Percentiles rank a stretch among this genome's conserved stretches.
Conservation (phyloP, 2,113 vertebrate species). For the Coptodon rendalli region DNA sequence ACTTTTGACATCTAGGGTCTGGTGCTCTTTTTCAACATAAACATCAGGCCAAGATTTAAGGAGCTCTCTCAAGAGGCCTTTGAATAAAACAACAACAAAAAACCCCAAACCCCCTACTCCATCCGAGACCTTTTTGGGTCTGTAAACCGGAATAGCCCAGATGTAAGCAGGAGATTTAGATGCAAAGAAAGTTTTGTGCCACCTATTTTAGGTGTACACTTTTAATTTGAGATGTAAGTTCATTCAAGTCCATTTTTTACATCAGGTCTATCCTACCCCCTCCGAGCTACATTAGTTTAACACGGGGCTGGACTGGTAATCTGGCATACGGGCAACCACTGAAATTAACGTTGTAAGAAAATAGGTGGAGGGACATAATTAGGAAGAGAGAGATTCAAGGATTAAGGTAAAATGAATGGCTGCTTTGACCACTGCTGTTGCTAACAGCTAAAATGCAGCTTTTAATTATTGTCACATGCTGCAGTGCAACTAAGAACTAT, state of each 20-base stretch:
- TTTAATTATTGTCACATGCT: not conserved
- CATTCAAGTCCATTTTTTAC: not conserved
- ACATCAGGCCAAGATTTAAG: not conserved
- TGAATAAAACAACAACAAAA: not conserved
- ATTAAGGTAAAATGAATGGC: not conserved
- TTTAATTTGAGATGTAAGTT: not conserved
- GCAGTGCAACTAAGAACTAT: not conserved
- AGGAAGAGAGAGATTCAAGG: not conserved
- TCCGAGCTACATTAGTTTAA: not conserved
- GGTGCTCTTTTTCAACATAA: not conserved
- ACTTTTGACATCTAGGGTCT: not conserved
- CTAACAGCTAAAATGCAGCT: not conserved
- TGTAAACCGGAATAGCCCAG: not conserved
- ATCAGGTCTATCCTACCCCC: not conserved
- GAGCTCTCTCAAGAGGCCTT: not conserved
- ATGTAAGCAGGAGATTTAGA: not conserved
- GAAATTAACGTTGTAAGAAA: not conserved
- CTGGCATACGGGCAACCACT: not conserved
- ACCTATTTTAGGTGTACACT: not conserved
- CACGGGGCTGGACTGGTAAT: not conserved
- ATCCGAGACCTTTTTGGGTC: not conserved
- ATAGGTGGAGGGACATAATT: not conserved
- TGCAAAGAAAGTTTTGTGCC: not conserved
- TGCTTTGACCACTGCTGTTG: not conserved
- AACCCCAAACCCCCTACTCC: accelerated